Base-by-base conservation (phyloP, 2,797 vertebrate species). In the Coracias cyanogaster region DNA sequence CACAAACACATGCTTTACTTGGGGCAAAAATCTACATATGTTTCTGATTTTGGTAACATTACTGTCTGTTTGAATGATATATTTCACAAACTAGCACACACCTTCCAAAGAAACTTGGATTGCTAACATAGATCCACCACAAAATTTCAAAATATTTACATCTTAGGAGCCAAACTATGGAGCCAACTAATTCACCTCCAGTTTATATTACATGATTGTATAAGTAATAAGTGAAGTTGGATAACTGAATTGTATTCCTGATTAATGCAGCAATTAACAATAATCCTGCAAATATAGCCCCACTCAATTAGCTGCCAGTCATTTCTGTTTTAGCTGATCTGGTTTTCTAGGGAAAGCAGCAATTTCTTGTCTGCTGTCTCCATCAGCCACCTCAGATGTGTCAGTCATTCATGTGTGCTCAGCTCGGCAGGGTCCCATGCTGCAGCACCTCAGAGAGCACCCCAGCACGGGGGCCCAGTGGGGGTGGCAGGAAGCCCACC, bases 61-160 rank as follows among this genome's bases (percentile, higher is more conserved):
- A 62, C 41, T 92, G 48, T 71, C 73, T 58, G 31, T 64, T 52
- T 85, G 52, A 95, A 89, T 49, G 48, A 82, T 54, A 0, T 60
- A 61, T 85, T 94, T 79, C 70, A 35, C 48, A 37, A 70, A 76
- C 39, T 45, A 73, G 21, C 51, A 26, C 60, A 45, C 55, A 82
- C 55, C 86, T 96, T 84, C 86, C 70, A 90, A 86, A 84, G 48
- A 90, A 55, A 82, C 70, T 66, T 3, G 0, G 49, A 26, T 73
- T 70, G n/a, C 0, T 5, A 91, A 48, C 73, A 84, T 1, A 82
- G 77, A 45, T 78, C 71, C 57, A 72, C 31, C 51, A 73, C n/a
- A 93, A 84, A 45, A 80, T 73, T 80, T 84, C 4, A 8, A 90
- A 96, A 93, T 85, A 82, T 94, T 96, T 96, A 87, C 41, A 9